Base-by-base conservation (phyloP, 2,888 invertebrate genomes). In the Atethmia centrago region DNA sequence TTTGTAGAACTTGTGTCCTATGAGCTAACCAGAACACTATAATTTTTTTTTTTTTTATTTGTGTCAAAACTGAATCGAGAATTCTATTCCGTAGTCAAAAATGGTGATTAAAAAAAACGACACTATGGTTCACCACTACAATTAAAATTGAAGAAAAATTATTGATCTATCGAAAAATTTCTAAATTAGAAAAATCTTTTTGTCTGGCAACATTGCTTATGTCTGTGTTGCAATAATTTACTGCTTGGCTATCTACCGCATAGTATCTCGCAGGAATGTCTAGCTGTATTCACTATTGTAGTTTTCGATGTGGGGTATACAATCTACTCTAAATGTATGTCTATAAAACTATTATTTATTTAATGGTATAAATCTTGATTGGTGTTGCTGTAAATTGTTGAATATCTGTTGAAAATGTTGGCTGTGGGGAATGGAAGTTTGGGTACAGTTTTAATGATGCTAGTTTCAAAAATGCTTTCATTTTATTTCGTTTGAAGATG, bases 261-360 rank as follows among this genome's bases (percentile, higher is more conserved):
- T 69, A 63, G 19, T 85, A 84, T 86, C 84, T 83, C 53, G 68
- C 16, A 81, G 88, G 88, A 89, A 89, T 89, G 88, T 89, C 77
- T 73, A 82, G 69, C 77, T 74, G 53, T 71, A 77, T 78, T 73
- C 19, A 62, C 73, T 74, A 80, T 81, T 81, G 74, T 16, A 63
- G 42, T 58, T 75, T 75, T 75, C 36, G 40, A 73, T 79, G 56
- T 40, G 58, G 71, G 64, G 36, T 71, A 82, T 63, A 82, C 42
- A 74, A 49, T 63, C 71, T 80, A 82, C 3, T 28, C 66, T 83
- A 79, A 77, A 71, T 68, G 80, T 80, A 76, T 65, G 64, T 70
- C 59, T 80, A 80, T 75, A 82, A 71, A 82, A 77, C 82, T 85
- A 82, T 82, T 75, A 36, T 70, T 74, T 74, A 74, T 74, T 61